Evolutionary conservation across 2,113 vertebrate genomes (phyloP).

Genomic region (Scomber japonicus): DNA sequence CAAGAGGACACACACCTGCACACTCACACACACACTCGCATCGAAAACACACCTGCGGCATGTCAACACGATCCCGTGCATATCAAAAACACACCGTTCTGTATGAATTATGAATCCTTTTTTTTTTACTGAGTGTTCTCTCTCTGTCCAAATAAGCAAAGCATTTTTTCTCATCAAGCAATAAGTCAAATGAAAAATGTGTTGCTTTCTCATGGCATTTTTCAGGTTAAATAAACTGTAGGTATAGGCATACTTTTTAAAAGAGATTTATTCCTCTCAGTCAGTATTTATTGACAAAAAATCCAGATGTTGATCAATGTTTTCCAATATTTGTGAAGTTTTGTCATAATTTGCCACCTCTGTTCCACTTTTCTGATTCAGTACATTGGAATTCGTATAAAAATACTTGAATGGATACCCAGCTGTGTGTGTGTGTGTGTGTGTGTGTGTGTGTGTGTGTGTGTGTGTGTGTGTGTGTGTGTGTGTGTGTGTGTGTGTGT

Average conservation of each 20-base stretch:
- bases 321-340: conserved; percentile 11
- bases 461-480: too few relatives aligned
- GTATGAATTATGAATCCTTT: conserved; percentile 21
- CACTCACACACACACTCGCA: conserved; percentile 27
- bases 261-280: not conserved
- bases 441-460: conserved; percentile 14
- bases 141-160: not conserved
- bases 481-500: conserved; percentile 14
- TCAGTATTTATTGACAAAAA: not conserved
- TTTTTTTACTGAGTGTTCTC: not conserved
- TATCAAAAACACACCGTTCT: conserved; percentile 33
- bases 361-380: conserved; percentile 42
- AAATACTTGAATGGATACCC: conserved; percentile 48
- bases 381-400: conserved; percentile 7
- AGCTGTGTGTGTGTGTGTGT: conserved; percentile 28
- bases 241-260: not conserved
- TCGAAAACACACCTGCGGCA: conserved; percentile 37
- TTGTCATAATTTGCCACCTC: not conserved
- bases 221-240: not conserved
- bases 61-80: not conserved
- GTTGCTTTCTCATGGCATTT: not conserved
- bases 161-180: not conserved
- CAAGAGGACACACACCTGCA: not conserved
- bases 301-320: not conserved
- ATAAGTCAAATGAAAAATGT: not conserved